Evolutionary conservation across 2,113 vertebrate species (phyloP).

Genomic region (Gambusia holbrooki): DNA sequence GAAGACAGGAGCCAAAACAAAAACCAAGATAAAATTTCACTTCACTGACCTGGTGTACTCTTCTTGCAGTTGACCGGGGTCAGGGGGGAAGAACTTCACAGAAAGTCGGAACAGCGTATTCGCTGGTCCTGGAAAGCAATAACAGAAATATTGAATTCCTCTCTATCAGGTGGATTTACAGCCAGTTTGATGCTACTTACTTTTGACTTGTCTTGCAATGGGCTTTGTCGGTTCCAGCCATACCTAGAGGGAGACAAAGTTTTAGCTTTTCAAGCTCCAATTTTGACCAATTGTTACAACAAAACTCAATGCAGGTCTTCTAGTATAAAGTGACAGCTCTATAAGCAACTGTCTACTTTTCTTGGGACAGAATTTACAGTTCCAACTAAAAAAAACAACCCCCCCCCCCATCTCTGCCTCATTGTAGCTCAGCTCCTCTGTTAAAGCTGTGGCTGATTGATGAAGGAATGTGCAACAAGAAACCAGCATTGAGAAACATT

Average conservation of each 20-base stretch:
- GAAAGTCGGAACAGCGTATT: conserved; percentile 89
- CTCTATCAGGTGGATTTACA: neutral
- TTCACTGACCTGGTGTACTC: conserved; percentile 90
- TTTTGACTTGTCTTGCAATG: conserved; percentile 89
- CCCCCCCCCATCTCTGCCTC: neutral
- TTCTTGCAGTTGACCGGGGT: conserved; percentile 95
- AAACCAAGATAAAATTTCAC: neutral
- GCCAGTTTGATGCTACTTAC: conserved; percentile 81
- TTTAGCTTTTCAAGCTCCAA: neutral
- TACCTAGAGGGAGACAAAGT: conserved; percentile 78
- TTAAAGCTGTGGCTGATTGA: conserved; percentile 73
- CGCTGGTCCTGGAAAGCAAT: conserved; percentile 85
- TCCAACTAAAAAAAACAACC: neutral
- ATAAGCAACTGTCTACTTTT: no score
- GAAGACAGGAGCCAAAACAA: neutral
- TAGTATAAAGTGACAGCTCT: no score
- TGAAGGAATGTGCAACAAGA: conserved; percentile 60
- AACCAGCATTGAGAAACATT: conserved; percentile 41
- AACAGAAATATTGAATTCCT: neutral
- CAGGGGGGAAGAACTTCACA: conserved; percentile 97
- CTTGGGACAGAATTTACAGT: no score
- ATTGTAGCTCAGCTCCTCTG: neutral
- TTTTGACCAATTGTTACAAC: neutral
- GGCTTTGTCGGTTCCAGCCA: conserved; percentile 95
- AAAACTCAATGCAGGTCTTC: no score